Conservation (phyloP, 2,797 vertebrate genomes). For the Rhynchotus rufescens region DNA sequence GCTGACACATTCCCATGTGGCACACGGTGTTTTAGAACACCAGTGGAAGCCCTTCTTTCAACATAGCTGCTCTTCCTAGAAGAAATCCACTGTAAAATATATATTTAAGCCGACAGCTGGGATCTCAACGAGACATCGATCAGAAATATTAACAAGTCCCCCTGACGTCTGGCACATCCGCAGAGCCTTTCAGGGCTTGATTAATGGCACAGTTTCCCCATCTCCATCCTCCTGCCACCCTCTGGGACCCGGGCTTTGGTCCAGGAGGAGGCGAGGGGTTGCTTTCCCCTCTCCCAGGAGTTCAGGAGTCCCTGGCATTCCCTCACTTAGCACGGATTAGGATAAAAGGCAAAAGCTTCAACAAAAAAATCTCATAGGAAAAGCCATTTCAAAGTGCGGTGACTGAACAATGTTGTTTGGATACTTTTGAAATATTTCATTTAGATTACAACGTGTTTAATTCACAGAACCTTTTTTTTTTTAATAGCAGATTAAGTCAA, state of each 20-base stretch:
- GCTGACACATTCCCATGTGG: background rate
- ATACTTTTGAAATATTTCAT: background rate
- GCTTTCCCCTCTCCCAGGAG: background rate
- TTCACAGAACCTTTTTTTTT: background rate
- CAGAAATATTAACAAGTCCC: conserved; percentile 54
- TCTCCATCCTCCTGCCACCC: background rate
- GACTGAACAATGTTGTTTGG: background rate
- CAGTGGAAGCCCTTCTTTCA: background rate
- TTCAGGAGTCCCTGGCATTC: background rate
- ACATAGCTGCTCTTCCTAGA: conserved; percentile 7
- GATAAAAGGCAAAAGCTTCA: background rate
- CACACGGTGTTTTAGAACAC: background rate
- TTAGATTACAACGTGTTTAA: background rate
- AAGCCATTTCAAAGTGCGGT: fast-evolving
- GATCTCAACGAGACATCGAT: conserved; percentile 53
- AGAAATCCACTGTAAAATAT: background rate
- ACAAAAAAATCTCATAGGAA: background rate
- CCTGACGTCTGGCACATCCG: conserved; percentile 54
- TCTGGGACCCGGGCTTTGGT: background rate
- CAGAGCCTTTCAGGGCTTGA: conserved; percentile 30
- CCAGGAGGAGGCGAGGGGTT: background rate
- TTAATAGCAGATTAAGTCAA: background rate
- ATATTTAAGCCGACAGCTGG: conserved; percentile 5
- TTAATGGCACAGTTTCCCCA: conserved; percentile 19
- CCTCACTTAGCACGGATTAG: background rate